Base-by-base conservation (phyloP, 1,140 invertebrate species). In the Lerema accius region DNA sequence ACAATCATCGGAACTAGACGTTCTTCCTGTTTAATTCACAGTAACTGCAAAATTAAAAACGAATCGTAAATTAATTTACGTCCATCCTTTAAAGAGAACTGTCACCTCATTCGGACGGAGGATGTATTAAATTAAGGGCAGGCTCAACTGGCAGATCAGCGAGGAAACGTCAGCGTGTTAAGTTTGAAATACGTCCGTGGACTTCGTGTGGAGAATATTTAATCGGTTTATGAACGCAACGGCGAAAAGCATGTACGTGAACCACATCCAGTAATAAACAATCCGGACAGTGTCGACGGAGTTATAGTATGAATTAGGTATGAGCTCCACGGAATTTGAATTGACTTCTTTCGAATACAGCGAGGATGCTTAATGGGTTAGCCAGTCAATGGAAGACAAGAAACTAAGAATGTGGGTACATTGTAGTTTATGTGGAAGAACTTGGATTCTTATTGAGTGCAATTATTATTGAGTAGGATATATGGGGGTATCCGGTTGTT, bases 111-210 rank as follows among this genome's bases (percentile, higher is more conserved):
- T 56, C 26, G 40, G 53, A 46, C 55, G 59, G 66, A 75, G 72
- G 75, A 78, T 78, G 69, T 43, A 72, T 73, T 71, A 74, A 70
- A 66, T 68, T 71, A 71, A 68, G 51, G 45, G 49, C 60, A 53
- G 37, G 62, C 58, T 59, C 65, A 70, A 60, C 51, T 62, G 58
- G 59, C 63, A 66, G 74, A 77, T 77, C 73, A 74, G 69, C 71
- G 62, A 71, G 74, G 69, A 77, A 71, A 74, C 63, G 74, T 77
- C 74, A 77, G 62, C 69, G 69, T 61, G 65, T 67, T 62, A 49
- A 71, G 60, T 62, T 60, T 74, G 69, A 66, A 71, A 63, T 68
- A 73, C 60, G 66, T 66, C 51, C 46, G 42, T 32, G 63, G 48
- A 48, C 64, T 23, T 45, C 69, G 72, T 62, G 69, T 23, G 17